Evolutionary conservation across 2,888 invertebrate species (phyloP), one percentile per base, ranked within the genome.

Genomic region (Mycalesis mineus): DNA sequence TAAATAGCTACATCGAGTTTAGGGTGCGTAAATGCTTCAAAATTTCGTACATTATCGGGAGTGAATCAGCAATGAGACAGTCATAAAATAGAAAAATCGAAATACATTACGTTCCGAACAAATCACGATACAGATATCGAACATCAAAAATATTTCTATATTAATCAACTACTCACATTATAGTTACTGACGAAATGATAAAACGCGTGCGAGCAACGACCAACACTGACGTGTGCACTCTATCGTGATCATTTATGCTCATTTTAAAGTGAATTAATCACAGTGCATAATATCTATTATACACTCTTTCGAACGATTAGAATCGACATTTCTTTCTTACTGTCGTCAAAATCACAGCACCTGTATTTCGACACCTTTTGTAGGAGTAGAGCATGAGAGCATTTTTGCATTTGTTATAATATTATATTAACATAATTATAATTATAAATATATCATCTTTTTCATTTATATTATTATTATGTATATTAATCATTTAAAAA

Each of bases 81-180:
- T 81, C 77, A 68, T 78, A 77, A 81, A 81, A 80, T 82, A 82
- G 82, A 78, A 75, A 61, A 75, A 79, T 73, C 74, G 78, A 82
- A 84, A 79, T 80, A 84, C 79, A 81, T 76, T 75, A 81, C 80
- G 79, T 80, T 75, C 76, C 78, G 76, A 76, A 83, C 72, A 75
- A 80, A 78, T 80, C 80, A 87, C 86, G 86, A 86, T 86, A 87
- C 85, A 85, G 86, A 82, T n/a, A n/a, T 78, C 76, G 75, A 82
- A 88, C 86, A 85, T 85, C 85, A 82, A 85, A 88, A 86, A 86
- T 87, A 86, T 85, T 75, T 80, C 79, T 84, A 84, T 87, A 80
- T 79, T 80, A 81, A 81, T 80, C 75, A 73, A 76, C 84, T 83
- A 87, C 82, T 73, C 83, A 82, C 82, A 82, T 84, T 80, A 77